Evolutionary conservation across 2,797 vertebrate species (phyloP), one percentile per base, ranked within the genome.

Genomic region (Pangasius macronema): DNA sequence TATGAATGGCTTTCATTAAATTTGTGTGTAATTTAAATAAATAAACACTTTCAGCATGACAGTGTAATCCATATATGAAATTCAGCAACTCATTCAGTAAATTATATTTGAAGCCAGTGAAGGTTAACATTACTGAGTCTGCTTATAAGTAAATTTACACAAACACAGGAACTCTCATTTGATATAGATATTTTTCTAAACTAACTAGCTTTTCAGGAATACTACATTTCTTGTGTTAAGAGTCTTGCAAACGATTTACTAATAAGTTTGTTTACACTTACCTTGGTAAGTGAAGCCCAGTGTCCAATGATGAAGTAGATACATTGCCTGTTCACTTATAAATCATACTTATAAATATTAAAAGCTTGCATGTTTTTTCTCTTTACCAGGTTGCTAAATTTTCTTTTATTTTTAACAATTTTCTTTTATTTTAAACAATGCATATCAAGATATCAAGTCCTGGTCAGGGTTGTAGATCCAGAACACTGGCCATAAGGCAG

Each of bases 341-440:
- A 65, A n/a, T 65, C 61, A 65, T 63, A n/a, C 20, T n/a, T 63
- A 63, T n/a, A 63, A 63, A n/a, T 63, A n/a, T 63, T 63, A n/a
- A 63, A 63, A 63, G 61, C 9, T 11, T n/a, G 27, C 27, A 63
- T 63, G 9, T n/a, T n/a, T 63, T 63, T 63, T 63, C 27, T 63
- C 27, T n/a, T 63, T n/a, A 30, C 61, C 27, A 13, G 27, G 10
- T 13, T 30, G 27, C 27, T 65, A 61, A 2, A 27, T 27, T 61
- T 61, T 61, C 24, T 61, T 59, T 59, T 59, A 27, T 27, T 27
- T 70, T 18, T 70, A 36, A 70, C 18, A 70, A 20, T 36, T 61
- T 61, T 61, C 24, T 61, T 59, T 59, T 59, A 27, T 27, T 61
- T 70, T 33, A 20, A 36, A 70, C 33, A 70, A 36, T 36, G 67